Evolutionary conservation across 2,797 vertebrate species (phyloP).

Genomic region (Discoglossus pictus): DNA sequence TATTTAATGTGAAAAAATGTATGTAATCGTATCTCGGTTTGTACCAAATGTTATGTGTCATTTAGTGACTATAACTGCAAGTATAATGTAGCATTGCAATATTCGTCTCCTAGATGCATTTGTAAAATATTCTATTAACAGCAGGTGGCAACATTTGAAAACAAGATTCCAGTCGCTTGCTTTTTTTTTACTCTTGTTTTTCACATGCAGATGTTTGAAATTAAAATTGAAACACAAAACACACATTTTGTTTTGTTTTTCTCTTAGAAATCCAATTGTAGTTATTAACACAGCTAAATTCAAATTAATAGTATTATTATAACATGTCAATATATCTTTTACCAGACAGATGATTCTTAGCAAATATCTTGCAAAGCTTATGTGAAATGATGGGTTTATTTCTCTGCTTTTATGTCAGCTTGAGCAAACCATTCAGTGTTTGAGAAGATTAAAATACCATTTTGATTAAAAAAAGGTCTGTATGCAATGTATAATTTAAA

Average conservation of each 20-base stretch:
- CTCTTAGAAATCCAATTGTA: slow-evolving; percentile 23
- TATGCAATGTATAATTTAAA: slow-evolving; percentile 1
- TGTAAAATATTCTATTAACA: slow-evolving; percentile 74
- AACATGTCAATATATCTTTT: neutral
- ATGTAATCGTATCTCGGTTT: slow-evolving; percentile 3
- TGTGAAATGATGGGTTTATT: neutral
- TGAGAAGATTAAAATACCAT: neutral
- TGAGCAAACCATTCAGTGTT: too few species aligned
- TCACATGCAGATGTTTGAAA: slow-evolving; percentile 40
- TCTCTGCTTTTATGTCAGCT: too few species aligned
- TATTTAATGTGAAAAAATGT: slow-evolving; percentile 10
- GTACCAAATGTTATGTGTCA: slow-evolving; percentile 3
- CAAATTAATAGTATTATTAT: neutral
- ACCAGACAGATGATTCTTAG: neutral
- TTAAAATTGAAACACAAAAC: slow-evolving; percentile 27
- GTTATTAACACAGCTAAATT: slow-evolving; percentile 5
- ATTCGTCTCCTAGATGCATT: slow-evolving; percentile 57
- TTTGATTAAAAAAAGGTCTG: neutral
- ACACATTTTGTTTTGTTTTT: slow-evolving; percentile 1
- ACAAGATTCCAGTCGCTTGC: slow-evolving; percentile 52
- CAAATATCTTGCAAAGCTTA: neutral
- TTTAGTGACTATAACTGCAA: slow-evolving; percentile 10
- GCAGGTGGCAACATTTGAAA: slow-evolving; percentile 78
- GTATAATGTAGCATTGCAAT: slow-evolving; percentile 19
- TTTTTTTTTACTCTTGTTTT: slow-evolving; percentile 43